Base-by-base conservation (phyloP, 2,797 vertebrate genomes). In the Chaenodraco wilsoni region DNA sequence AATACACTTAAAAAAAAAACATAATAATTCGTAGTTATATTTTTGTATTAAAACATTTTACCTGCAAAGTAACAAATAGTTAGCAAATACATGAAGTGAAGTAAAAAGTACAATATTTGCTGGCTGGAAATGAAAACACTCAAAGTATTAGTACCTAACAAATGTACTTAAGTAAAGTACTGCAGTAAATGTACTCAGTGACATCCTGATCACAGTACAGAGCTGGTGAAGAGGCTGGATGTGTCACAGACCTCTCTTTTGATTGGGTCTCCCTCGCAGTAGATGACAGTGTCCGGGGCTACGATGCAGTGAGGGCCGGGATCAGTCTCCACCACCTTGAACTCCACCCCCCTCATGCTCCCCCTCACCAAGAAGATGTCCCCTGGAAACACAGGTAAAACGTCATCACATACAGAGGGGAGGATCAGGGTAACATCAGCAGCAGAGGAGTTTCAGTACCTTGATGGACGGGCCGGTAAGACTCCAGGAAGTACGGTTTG, bases 251-350 rank as follows among this genome's bases (percentile, higher is more conserved):
- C 97, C 96, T 99, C 97, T 88, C 97, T 92, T 85, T 98, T 99
- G 91, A 99, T 98, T 37, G 97, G 96, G 69, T 98, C 96, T 69
- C 97, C 97, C 90, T 99, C 97, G 76, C 97, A 99, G 87, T 98
- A 97, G 84, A 99, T 98, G 80, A 98, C 96, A 0, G 97, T 99
- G 88, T 99, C 97, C 0, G 97, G 97, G 82, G 97, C 97, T 74
- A 99, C 97, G 71, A 99, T 99, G 87, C 97, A 99, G 78, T 97
- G 97, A 0, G 97, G 96, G 68, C 93, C 95, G 15, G 97, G 97
- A 81, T 99, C 97, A 9, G 97, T 98, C 84, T 98, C 97, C 84
- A 98, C 95, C 87, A 99, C 97, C 91, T 99, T 99, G 92, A 99
- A 99, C 87, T 99, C 97, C 83, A 99, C 97, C 0, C 96, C 97